These are phyloP conservation scores for Hyposmocoma kahamanoa DNA, from an alignment of 1,140 invertebrate species.

Conservation along the genomic window DNA sequence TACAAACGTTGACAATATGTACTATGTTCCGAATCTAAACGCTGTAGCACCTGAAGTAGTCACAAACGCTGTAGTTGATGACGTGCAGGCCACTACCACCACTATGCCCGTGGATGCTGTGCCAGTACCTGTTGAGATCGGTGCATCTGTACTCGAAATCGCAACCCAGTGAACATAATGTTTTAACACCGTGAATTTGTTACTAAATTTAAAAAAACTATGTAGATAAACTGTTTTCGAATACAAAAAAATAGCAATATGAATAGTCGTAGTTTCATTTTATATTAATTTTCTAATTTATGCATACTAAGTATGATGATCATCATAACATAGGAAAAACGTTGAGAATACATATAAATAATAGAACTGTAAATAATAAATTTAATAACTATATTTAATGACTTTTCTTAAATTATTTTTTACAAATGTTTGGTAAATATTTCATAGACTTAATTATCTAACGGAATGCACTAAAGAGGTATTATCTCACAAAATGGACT, in stretches of 20 bases:
- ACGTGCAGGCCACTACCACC: background rate
- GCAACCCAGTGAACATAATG: conserved; percentile 25
- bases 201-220: background rate
- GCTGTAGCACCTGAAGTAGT: conserved; percentile 53
- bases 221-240: background rate
- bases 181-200: background rate
- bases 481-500: conserved; percentile 31
- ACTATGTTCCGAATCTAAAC: too few species aligned
- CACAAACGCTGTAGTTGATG: conserved; percentile 19
- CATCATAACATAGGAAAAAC: too few species aligned
- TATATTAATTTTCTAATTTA: background rate
- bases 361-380: conserved; percentile 13
- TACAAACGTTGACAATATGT: too few species aligned
- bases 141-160: conserved; percentile 42
- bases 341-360: too few species aligned
- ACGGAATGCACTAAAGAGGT: conserved; percentile 66
- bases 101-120: background rate
- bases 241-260: background rate
- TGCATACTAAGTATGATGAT: too few species aligned
- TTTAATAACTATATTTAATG: conserved; percentile 38
- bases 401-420: conserved; percentile 44
- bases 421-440: conserved; percentile 47
- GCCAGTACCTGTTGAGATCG: conserved; percentile 26
- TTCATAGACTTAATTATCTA: too few species aligned
- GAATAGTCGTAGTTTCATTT: conserved; percentile 2